These are phyloP conservation scores for Nymphalis polychloros DNA, from an alignment of 2,888 invertebrate species.

Conservation along the genomic window DNA sequence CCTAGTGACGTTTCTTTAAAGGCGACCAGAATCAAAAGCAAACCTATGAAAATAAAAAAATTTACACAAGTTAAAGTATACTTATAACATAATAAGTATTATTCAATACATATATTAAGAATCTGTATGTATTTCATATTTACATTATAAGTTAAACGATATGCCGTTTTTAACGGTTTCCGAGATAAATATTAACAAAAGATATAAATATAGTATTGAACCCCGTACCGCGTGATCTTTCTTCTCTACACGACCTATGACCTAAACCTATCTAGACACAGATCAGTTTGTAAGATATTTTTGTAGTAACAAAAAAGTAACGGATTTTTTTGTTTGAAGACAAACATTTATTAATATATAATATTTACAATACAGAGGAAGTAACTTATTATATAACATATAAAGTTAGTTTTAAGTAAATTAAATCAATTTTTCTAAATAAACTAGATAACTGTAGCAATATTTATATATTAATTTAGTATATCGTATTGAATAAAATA, in stretches of 20 bases:
- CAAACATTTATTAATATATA: not conserved
- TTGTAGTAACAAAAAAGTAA: slow-evolving; percentile 39
- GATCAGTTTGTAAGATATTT: slow-evolving; percentile 33
- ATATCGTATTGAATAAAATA: no score
- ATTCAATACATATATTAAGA: no score
- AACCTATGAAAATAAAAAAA: no score
- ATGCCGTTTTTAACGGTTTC: not conserved
- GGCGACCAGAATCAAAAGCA: no score
- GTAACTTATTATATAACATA: not conserved
- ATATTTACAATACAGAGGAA: not conserved
- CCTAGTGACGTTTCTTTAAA: no score
- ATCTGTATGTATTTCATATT: no score
- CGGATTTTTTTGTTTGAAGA: not conserved
- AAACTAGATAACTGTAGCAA: not conserved
- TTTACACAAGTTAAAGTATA: no score
- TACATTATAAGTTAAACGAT: no score
- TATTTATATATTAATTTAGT: no score
- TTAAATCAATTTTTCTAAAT: not conserved
- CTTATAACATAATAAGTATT: not conserved
- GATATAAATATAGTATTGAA: slow-evolving; percentile 16
- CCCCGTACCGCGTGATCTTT: slow-evolving; percentile 42
- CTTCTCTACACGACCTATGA: slow-evolving; percentile 48
- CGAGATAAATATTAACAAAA: not conserved
- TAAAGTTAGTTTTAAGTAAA: not conserved
- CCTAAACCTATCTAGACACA: slow-evolving; percentile 44